A percentile compares a stretch with the other conserved stretches of the same genome.
These are phyloP conservation scores for Microcebus tavaratra DNA, from an alignment of 2,113 vertebrate species.

Conservation along the genomic window DNA sequence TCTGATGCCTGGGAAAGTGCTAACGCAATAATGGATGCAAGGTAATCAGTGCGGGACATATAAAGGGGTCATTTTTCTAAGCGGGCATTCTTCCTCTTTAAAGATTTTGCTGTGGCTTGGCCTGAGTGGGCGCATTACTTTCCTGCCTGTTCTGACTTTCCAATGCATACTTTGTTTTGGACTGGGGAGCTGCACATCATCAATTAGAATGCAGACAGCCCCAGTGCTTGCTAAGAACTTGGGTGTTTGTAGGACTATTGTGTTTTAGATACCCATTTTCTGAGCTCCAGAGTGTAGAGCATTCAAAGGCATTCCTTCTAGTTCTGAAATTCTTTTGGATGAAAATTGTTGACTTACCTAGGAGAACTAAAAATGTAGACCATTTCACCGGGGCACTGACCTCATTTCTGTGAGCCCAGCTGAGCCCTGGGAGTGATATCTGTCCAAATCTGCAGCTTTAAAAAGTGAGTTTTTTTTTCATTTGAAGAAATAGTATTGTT, in stretches of 20 bases:
- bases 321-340: background rate
- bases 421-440: background rate
- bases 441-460: background rate
- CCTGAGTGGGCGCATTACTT: background rate
- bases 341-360: background rate
- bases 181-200: background rate
- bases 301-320: background rate
- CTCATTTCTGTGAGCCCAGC: background rate
- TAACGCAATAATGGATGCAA: background rate
- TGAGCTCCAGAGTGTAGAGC: background rate
- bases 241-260: background rate
- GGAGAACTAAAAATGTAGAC: background rate
- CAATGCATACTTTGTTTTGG: rapidly evolving
- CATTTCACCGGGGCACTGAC: background rate
- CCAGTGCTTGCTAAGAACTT: background rate
- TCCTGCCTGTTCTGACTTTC: background rate
- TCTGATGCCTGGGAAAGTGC: background rate
- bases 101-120: background rate
- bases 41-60: background rate
- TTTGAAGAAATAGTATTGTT: background rate
- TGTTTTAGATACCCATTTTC: background rate
- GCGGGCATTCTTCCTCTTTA: background rate
- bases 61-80: background rate
- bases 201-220: no score
- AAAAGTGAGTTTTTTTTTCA: background rate